phyloP scores from a whole-genome alignment of 1,140 invertebrate species.

The Euura lappo region DNA sequence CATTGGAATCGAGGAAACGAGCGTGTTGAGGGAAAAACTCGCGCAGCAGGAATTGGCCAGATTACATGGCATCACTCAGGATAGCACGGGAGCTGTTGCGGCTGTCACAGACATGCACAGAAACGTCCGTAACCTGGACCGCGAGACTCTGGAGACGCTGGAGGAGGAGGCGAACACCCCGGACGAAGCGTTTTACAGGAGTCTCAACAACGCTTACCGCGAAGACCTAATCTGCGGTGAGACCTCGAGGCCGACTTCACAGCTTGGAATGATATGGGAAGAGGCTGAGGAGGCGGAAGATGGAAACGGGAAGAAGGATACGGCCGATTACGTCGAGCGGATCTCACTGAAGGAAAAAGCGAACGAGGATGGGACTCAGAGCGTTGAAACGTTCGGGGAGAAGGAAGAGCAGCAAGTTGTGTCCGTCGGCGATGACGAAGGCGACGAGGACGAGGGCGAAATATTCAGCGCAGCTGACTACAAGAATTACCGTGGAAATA shows the following conservation, averaged over 20 bases:
- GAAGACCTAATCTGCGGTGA: constrained; percentile 76
- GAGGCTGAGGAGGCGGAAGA: constrained; percentile 62
- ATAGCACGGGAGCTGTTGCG: constrained; percentile 47
- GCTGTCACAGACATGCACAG: constrained; percentile 54
- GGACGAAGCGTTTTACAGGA: constrained; percentile 88
- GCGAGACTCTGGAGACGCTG: constrained; percentile 53
- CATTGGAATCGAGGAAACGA: constrained; percentile 53
- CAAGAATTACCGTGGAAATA: constrained; percentile 78
- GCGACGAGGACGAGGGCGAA: constrained; percentile 65
- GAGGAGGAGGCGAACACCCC: constrained; percentile 66
- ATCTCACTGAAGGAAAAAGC: constrained; percentile 38
- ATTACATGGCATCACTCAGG: constrained; percentile 51
- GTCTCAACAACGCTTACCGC: constrained; percentile 84
- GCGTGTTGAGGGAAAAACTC: constrained; percentile 49
- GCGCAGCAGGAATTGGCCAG: constrained; percentile 52
- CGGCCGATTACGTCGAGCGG: constrained; percentile 25
- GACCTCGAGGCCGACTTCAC: constrained; percentile 67
- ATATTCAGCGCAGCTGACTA: constrained; percentile 80
- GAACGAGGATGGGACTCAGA: constrained; percentile 50
- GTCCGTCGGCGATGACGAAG: constrained; percentile 31
- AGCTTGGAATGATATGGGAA: constrained; percentile 85
- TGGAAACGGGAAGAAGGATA: constrained; percentile 52
- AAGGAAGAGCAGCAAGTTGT: constrained; percentile 47
- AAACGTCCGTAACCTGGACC: constrained; percentile 58
- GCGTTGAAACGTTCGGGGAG: constrained; percentile 52